Conservation (phyloP, 1,140 invertebrate species). For the Leptinotarsa defecta region DNA sequence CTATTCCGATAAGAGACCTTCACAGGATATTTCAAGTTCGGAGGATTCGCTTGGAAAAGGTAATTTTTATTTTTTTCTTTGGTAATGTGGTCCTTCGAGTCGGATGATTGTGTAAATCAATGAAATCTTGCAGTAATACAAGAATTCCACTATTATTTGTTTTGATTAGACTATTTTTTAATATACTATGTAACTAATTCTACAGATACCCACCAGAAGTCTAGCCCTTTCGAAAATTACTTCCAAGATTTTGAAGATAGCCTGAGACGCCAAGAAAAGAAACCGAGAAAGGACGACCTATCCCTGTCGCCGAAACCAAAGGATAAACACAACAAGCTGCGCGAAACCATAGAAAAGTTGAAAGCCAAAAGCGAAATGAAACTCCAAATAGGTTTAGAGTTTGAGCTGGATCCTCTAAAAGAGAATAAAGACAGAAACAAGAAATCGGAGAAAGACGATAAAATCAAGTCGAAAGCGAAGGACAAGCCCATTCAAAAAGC, state of each 20-base stretch:
- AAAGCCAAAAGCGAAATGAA: constrained; percentile 66
- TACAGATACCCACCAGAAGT: neutral
- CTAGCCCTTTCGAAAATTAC: neutral
- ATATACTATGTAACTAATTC: neutral
- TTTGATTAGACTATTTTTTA: too few relatives aligned
- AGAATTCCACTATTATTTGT: too few relatives aligned
- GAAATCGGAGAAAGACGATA: constrained; percentile 41
- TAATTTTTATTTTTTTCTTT: neutral
- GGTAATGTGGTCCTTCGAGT: neutral
- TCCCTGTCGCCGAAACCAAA: constrained; percentile 55
- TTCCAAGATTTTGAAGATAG: constrained; percentile 10
- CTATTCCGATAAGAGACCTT: constrained; percentile 19
- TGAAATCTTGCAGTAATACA: too few relatives aligned
- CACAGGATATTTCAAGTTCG: constrained; percentile 26
- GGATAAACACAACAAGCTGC: constrained; percentile 63
- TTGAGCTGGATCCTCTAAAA: constrained; percentile 40
- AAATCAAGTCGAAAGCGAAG: constrained; percentile 46
- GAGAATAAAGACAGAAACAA: constrained; percentile 50
- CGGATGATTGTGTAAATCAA: too few relatives aligned
- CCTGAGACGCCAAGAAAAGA: constrained; percentile 24
- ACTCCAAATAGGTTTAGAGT: constrained; percentile 37
- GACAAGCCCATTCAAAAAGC: constrained; percentile 35
- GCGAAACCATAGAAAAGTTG: constrained; percentile 67
- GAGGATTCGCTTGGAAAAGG: constrained; percentile 21
- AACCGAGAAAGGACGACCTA: constrained; percentile 14